Base-by-base conservation (phyloP, 2,797 vertebrate genomes). In the Acestrorhynchus altus region DNA sequence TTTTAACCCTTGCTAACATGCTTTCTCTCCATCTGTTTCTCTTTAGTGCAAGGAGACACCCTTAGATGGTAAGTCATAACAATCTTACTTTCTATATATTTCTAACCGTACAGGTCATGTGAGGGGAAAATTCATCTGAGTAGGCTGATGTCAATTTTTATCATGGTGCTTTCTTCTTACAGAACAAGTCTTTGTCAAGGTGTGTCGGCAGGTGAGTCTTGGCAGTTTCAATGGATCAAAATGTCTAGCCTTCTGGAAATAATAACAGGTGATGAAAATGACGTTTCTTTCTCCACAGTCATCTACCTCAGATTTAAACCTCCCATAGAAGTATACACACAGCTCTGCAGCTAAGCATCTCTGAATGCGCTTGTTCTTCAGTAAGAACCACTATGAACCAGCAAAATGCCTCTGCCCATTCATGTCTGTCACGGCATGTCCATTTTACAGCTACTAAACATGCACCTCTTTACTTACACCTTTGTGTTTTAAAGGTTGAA, bases 281-380 rank as follows among this genome's bases (percentile, higher is more conserved):
- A 11, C 15, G 16, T 47, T 15, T 70, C 0, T 44, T 57, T 22
- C 51, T 44, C 46, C 11, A 11, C 46, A 47, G 46, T 47, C 12
- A 1, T 47, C 46, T 13, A 47, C 46, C 11, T 16, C 46, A 47
- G 8, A 44, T 4, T 10, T 0, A 18, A 12, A 46, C 72, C 46
- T 44, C 66, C 4, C 7, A 2, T 28, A 76, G 18, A 66, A 72
- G 63, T 57, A n/a, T 63, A 74, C 20, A 12, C 51, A 51, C 28
- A 42, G 47, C 47, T 83, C 59, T 89, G 88, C 79, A 61, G 65
- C 60, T 82, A 2, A 78, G 52, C 82, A 74, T 89, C 75, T n/a
- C 35, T 49, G 63, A 83, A 2, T 77, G 84, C 66, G 84, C 86
- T 49, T 81, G 79, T 51, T 77, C 86, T 40, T 67, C 18, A 28